Evolutionary conservation across 2,888 invertebrate species (phyloP).

Genomic region (Eupithecia centaureata): DNA sequence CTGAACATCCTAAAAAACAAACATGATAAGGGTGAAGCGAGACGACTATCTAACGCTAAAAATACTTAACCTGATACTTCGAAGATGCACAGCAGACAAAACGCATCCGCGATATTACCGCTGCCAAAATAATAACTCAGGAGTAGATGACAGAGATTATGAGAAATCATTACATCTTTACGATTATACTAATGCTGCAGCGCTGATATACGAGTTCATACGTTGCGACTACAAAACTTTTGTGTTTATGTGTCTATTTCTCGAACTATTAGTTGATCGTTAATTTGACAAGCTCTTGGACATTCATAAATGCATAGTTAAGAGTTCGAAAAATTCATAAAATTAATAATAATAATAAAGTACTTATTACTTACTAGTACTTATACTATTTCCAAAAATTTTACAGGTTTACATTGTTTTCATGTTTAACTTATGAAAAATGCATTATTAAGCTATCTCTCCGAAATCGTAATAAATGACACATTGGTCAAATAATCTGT

Average conservation of each 20-base stretch:
- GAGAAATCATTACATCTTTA: background rate
- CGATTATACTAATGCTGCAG: background rate
- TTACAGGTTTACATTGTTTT: no score
- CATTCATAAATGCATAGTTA: background rate
- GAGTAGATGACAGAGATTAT: conserved; percentile 51
- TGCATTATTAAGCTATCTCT: background rate
- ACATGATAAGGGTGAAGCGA: conserved; percentile 49
- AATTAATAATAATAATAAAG: no score
- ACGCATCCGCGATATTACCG: conserved; percentile 70
- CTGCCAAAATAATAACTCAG: conserved; percentile 75
- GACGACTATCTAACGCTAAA: conserved; percentile 69
- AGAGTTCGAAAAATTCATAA: background rate
- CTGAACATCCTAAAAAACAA: conserved; percentile 49
- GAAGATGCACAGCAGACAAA: conserved; percentile 63
- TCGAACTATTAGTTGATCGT: background rate
- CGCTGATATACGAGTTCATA: background rate
- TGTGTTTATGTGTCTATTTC: background rate
- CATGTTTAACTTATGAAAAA: background rate
- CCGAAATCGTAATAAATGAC: background rate
- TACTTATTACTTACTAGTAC: no score
- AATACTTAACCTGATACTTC: conserved; percentile 60
- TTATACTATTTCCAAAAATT: no score
- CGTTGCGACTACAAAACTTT: background rate
- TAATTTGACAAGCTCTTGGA: background rate
- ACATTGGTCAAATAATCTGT: background rate